A percentile compares a stretch with the other conserved stretches of the same genome.
These are phyloP conservation scores for Myopa tessellatipennis DNA, from an alignment of 2,888 invertebrate species.

Conservation along the genomic window DNA sequence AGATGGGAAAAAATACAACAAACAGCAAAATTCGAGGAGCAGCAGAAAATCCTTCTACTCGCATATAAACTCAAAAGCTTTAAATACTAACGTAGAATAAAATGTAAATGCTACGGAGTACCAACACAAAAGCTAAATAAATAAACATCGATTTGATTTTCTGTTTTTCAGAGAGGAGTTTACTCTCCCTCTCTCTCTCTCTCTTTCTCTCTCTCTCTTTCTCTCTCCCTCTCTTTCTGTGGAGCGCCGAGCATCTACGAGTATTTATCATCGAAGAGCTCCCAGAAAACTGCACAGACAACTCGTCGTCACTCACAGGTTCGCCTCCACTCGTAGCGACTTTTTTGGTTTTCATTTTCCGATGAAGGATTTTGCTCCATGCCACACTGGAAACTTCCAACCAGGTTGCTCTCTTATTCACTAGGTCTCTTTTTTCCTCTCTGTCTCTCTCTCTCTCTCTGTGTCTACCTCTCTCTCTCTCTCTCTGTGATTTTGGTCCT, in stretches of 20 bases:
- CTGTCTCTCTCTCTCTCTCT: not conserved
- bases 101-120: not conserved
- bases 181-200: not conserved
- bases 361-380: too few species aligned
- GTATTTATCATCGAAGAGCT: conserved; percentile 50
- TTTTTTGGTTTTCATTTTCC: too few species aligned
- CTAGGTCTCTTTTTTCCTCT: not conserved
- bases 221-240: not conserved
- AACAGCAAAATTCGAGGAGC: conserved; percentile 10
- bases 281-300: conserved; percentile 31
- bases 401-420: not conserved
- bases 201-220: not conserved
- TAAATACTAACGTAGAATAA: conserved; percentile 14
- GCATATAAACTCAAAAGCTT: conserved; percentile 11
- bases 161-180: too few species aligned
- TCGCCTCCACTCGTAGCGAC: not conserved
- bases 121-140: not conserved
- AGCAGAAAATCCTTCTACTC: not conserved
- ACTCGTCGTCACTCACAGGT: conserved; percentile 33
- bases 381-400: too few species aligned
- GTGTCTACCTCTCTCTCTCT: not conserved
- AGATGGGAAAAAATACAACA: not conserved
- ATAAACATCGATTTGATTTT: too few species aligned
- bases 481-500: not conserved
- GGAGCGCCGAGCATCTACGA: not conserved